Conservation (phyloP, 2,888 invertebrate genomes). For the Lasioglossum zephyrum region DNA sequence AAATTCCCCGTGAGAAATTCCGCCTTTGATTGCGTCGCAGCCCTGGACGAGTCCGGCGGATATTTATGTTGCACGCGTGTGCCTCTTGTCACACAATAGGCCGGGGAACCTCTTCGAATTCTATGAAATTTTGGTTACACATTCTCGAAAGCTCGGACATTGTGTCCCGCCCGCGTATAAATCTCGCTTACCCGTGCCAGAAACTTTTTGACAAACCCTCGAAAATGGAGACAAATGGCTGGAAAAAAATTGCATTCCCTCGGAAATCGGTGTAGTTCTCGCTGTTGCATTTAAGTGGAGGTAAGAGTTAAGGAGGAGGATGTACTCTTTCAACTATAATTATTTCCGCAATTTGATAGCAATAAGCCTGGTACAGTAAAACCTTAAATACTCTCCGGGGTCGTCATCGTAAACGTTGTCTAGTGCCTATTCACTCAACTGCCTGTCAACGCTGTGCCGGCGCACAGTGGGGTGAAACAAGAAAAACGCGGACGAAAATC, state of each 20-base stretch:
- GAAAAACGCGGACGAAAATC: no score
- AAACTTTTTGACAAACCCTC: not conserved
- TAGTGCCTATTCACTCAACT: no score
- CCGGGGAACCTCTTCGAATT: not conserved
- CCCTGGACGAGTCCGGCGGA: slow-evolving; percentile 22
- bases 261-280: not conserved
- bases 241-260: not conserved
- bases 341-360: no score
- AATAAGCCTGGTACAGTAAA: no score
- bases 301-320: no score
- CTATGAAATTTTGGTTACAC: not conserved
- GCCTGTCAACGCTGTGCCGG: no score
- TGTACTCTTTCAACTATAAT: no score
- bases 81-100: slow-evolving; percentile 1
- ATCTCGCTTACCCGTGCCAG: not conserved
- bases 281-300: not conserved
- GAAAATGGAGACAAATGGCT: not conserved
- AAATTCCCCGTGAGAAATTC: slow-evolving; percentile 59
- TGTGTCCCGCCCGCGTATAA: not conserved
- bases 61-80: slow-evolving; percentile 48
- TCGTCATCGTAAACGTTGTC: no score
- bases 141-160: not conserved
- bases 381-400: no score
- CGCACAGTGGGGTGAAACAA: no score
- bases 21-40: slow-evolving; percentile 53